Evolutionary conservation across 2,797 vertebrate species (phyloP).

Genomic region (Labroides dimidiatus): DNA sequence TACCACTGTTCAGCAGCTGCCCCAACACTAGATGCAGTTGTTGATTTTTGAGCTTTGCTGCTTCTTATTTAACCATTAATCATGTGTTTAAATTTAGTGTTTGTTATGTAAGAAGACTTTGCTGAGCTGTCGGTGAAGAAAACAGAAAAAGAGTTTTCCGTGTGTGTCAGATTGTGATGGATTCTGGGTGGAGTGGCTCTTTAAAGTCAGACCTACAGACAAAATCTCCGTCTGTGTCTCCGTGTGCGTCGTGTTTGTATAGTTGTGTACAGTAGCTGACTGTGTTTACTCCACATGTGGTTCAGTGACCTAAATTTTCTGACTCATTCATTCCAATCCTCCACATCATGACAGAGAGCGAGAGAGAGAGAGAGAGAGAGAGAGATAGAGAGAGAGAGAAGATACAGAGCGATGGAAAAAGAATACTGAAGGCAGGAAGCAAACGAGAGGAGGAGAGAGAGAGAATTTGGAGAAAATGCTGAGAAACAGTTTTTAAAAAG

Average conservation of each 20-base stretch:
- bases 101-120: not conserved
- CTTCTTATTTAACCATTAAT: too few species aligned
- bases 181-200: constrained; percentile 28
- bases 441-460: not conserved
- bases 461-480: not conserved
- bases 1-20: too few species aligned
- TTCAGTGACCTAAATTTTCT: constrained; percentile 53
- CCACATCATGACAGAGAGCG: constrained; percentile 22
- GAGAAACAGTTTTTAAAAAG: not conserved
- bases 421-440: not conserved
- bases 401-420: not conserved
- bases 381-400: not conserved
- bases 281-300: constrained; percentile 51
- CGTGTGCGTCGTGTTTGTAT: constrained; percentile 12
- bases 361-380: not conserved
- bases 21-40: too few species aligned
- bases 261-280: constrained; percentile 51
- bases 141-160: not conserved
- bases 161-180: not conserved
- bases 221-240: constrained; percentile 9
- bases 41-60: too few species aligned
- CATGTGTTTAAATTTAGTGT: too few species aligned
- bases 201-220: constrained; percentile 21
- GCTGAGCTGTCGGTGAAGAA: not conserved
- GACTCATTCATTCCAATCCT: constrained; percentile 61